A percentile compares a stretch with the other conserved stretches of the same genome.
phyloP scores from a whole-genome alignment of 2,113 vertebrate genomes.

The Podocnemis expansa region DNA sequence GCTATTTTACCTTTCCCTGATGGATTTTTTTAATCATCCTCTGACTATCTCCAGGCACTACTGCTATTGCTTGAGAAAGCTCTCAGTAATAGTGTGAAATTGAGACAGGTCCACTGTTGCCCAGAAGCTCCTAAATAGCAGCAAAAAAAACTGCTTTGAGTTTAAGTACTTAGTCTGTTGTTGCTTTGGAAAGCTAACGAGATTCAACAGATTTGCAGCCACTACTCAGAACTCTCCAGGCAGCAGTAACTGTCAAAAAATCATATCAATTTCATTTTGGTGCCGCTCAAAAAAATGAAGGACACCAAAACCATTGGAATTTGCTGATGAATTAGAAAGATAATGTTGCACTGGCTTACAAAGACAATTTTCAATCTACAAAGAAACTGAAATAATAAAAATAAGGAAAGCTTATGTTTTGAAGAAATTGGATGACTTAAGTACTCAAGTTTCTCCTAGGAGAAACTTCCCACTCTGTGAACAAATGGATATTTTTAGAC shows the following conservation, averaged over 20 bases:
- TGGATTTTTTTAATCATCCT: neutral
- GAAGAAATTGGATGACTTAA: neutral
- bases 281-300: neutral
- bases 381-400: neutral
- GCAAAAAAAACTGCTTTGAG: neutral
- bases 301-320: neutral
- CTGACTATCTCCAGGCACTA: neutral
- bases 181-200: neutral
- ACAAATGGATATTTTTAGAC: neutral
- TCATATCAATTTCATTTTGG: neutral
- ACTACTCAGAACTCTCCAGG: neutral
- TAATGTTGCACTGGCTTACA: neutral
- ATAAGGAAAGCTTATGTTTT: neutral
- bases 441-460: neutral
- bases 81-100: neutral
- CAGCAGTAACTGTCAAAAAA: neutral
- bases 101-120: neutral
- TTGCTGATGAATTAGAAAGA: neutral
- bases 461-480: neutral
- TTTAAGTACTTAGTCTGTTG: neutral
- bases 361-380: neutral
- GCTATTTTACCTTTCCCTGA: neutral
- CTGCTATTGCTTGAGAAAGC: neutral
- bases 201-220: rapidly evolving
- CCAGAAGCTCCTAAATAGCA: neutral